These are phyloP conservation scores for Petrolisthes cinctipes DNA, from an alignment of 2,888 invertebrate genomes.

Conservation along the genomic window DNA sequence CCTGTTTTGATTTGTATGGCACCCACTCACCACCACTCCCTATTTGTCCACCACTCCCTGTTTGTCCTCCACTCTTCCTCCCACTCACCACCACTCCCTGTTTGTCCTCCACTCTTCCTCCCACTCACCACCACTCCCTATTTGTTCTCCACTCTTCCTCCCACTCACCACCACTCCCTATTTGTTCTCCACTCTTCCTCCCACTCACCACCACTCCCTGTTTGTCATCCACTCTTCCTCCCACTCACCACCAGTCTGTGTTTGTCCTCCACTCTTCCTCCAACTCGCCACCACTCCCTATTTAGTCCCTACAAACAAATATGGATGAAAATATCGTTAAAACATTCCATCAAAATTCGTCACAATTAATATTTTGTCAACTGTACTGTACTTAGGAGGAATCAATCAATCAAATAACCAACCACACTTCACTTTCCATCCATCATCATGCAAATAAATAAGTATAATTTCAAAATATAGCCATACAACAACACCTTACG, in stretches of 20 bases:
- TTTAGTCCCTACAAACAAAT: neutral
- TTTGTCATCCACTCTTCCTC: neutral
- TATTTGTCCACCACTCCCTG: neutral
- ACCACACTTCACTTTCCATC: too few species aligned
- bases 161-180: neutral
- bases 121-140: neutral
- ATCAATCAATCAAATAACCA: too few species aligned
- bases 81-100: neutral
- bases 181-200: neutral
- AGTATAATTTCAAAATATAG: too few species aligned
- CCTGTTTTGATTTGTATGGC: too few species aligned
- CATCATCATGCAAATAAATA: too few species aligned
- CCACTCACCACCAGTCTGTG: neutral
- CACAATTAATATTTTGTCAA: too few species aligned
- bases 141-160: neutral
- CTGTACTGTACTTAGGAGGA: too few species aligned
- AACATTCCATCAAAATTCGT: too few species aligned
- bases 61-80: neutral
- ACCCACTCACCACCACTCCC: neutral
- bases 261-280: neutral
- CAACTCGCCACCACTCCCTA: neutral
- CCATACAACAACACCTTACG: too few species aligned
- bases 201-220: neutral
- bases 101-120: neutral
- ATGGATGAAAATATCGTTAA: too few species aligned